Percentiles rank a stretch among this genome's conserved stretches.
These are phyloP conservation scores for Cygnus buccinator DNA, from an alignment of 2,113 vertebrate genomes.

Conservation along the genomic window DNA sequence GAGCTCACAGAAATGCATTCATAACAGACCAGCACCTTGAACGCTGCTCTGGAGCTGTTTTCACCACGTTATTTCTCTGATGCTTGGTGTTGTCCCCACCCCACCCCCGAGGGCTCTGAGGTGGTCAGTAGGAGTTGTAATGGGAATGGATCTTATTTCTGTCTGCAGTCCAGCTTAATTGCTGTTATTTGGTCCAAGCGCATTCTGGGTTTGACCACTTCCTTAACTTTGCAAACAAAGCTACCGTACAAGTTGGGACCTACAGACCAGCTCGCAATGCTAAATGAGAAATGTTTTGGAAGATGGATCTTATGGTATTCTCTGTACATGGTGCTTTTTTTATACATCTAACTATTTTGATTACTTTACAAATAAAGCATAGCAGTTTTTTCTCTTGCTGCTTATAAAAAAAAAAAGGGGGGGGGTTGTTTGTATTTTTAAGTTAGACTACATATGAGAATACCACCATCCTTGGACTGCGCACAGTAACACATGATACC, in stretches of 20 bases:
- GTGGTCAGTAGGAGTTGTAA: constrained; percentile 50
- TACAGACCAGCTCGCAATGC: constrained; percentile 67
- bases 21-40: constrained; percentile 59
- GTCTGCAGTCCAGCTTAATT: constrained; percentile 48
- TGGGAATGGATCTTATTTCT: constrained; percentile 52
- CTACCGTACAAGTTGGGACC: constrained; percentile 64
- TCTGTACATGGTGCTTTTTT: constrained; percentile 77
- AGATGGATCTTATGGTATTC: constrained; percentile 71
- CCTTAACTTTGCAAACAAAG: constrained; percentile 57
- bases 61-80: constrained; percentile 36
- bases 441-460: constrained; percentile 38
- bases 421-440: neutral
- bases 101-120: neutral
- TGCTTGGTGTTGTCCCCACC: neutral
- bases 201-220: constrained; percentile 53
- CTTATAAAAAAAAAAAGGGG: neutral
- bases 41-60: constrained; percentile 48
- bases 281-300: constrained; percentile 61
- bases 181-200: neutral
- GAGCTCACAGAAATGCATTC: constrained; percentile 77
- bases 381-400: constrained; percentile 55
- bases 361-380: constrained; percentile 67
- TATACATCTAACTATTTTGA: constrained; percentile 75
- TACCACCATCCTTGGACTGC: constrained; percentile 50
- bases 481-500: neutral